These are phyloP conservation scores for Acanthaster planci DNA, from an alignment of 35 echinoderm and acorn worm species.

Conservation along the genomic window DNA sequence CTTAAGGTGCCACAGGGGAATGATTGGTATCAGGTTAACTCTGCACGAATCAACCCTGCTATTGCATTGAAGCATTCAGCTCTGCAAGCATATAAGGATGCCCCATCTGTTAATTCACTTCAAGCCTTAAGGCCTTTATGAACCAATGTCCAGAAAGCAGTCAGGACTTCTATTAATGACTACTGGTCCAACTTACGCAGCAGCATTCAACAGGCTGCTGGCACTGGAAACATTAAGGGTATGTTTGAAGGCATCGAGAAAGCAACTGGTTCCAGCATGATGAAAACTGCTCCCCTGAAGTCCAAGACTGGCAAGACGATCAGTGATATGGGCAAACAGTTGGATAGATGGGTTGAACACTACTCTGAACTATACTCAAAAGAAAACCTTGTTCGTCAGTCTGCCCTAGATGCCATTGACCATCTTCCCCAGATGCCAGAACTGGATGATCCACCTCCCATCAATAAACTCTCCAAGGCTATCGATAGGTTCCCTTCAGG, in stretches of 20 bases:
- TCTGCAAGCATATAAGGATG: slow-evolving; percentile 18
- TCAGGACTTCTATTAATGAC: no score
- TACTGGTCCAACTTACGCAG: slow-evolving; percentile 38
- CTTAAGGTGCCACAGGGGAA: background rate
- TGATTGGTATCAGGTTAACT: background rate
- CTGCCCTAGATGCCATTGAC: slow-evolving; percentile 39
- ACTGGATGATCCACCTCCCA: slow-evolving; percentile 45
- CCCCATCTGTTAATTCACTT: slow-evolving; percentile 31
- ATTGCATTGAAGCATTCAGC: slow-evolving; percentile 50
- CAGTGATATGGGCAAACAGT: slow-evolving; percentile 1
- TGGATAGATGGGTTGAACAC: slow-evolving; percentile 52
- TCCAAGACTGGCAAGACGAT: slow-evolving; percentile 23
- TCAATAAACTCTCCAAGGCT: slow-evolving; percentile 53
- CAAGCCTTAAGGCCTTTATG: slow-evolving; percentile 12
- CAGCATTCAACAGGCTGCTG: slow-evolving; percentile 25
- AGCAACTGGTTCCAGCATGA: slow-evolving; percentile 2
- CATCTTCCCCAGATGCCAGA: no score
- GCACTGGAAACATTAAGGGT: slow-evolving; percentile 44
- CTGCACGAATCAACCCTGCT: background rate
- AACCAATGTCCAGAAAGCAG: slow-evolving; percentile 1
- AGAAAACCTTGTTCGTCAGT: slow-evolving; percentile 26
- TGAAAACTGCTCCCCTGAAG: slow-evolving; percentile 40
- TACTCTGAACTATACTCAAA: slow-evolving; percentile 11
- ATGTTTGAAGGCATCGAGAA: slow-evolving; percentile 59
- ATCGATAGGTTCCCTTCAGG: slow-evolving; percentile 9